These are phyloP conservation scores for Paracanthobrama guichenoti DNA, from an alignment of 2,113 vertebrate genomes.

Conservation along the genomic window DNA sequence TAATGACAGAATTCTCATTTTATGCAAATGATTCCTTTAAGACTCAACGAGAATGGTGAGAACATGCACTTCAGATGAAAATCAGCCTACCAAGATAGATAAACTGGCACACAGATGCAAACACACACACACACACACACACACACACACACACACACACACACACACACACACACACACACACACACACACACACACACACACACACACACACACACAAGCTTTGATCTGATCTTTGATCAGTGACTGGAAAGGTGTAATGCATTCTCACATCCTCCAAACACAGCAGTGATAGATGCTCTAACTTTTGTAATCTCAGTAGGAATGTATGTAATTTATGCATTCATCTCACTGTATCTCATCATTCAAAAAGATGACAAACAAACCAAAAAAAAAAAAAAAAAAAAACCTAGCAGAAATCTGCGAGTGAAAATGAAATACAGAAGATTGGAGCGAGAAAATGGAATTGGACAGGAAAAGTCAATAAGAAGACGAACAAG, in stretches of 20 bases:
- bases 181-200: constrained; percentile 13
- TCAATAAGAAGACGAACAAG: neutral
- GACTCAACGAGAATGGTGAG: neutral
- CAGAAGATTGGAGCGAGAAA: neutral
- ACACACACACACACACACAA: constrained; percentile 10
- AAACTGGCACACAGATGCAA: constrained; percentile 3
- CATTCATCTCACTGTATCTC: constrained; percentile 32
- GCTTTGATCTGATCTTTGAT: constrained; percentile 42
- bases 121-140: neutral
- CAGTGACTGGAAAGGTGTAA: constrained; percentile 34
- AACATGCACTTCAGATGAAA: constrained; percentile 2
- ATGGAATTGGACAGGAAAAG: neutral
- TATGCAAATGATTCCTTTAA: constrained; percentile 3
- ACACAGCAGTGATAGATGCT: constrained; percentile 25
- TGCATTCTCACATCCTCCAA: constrained; percentile 12
- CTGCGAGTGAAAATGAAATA: constrained; percentile 11
- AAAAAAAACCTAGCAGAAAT: constrained; percentile 10
- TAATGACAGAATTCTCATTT: neutral
- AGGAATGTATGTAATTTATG: constrained; percentile 25
- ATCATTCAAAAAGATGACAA: constrained; percentile 39
- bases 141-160: neutral
- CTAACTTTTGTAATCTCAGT: constrained; percentile 26
- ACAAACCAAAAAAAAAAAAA: constrained; percentile 22
- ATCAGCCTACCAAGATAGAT: constrained; percentile 13
- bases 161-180: neutral